Base-by-base conservation (phyloP, 2,113 vertebrate genomes). In the Heterotis niloticus region DNA sequence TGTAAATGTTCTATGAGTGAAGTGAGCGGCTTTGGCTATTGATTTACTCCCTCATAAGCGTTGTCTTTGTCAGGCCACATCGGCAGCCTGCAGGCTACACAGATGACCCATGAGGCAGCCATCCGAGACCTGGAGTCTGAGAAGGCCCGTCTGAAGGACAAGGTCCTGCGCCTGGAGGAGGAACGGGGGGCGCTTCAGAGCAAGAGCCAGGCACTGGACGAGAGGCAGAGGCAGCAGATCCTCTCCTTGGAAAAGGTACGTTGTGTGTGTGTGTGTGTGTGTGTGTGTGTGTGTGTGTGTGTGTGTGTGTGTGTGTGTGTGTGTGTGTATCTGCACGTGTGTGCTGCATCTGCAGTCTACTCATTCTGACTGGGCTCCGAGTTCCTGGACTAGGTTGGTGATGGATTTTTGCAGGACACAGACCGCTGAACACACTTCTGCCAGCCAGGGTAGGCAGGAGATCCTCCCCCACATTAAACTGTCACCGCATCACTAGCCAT, bases 111-210 rank as follows among this genome's bases (percentile, higher is more conserved):
- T 83, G 97, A 99, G 83, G 96, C 97, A 59, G 96, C 95, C 85
- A 98, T 99, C 88, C 93, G 95, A 86, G 96, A 99, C 88, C 90
- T 99, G 90, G 96, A 99, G 90, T 97, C 95, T n/a, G 96, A 98
- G 91, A 96, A 96, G 66, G 94, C 91, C 81, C 94, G 93, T 78
- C 91, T 96, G 89, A 96, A 94, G 86, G 97, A 99, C 86, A 96
- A 96, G 86, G 89, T 98, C 74, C 86, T 93, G 80, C 92, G 95
- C 2, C 90, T 98, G 88, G 97, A 99, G 87, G 96, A 98, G 65
- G 98, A 99, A 87, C 90, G 94, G 85, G 94, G 93, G 84, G 86
- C 95, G 13, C 81, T 98, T 83, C 94, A 95, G 85, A 96, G 81
- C 89, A 98, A 95, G 91, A 93, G 93, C 77, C 95, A 95, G 75